Conservation (phyloP, 2,113 vertebrate species). For the Tetraodon nigroviridis region DNA sequence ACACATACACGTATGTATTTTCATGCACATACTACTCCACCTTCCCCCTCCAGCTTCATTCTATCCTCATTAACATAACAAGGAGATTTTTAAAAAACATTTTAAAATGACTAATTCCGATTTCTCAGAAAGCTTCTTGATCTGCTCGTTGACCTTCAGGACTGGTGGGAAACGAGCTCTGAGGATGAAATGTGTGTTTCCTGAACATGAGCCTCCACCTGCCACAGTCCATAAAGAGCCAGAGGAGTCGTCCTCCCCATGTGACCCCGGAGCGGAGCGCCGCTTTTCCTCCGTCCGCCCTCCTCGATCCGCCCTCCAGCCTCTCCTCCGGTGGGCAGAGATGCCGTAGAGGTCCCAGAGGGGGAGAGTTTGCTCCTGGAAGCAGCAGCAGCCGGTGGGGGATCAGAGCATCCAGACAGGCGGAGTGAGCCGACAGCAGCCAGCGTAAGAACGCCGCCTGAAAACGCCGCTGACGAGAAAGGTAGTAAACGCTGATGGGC, state of each 20-base stretch:
- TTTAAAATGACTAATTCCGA: no score
- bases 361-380: conserved; percentile 12
- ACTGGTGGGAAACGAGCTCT: conserved; percentile 4
- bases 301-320: conserved; percentile 3
- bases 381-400: conserved; percentile 30
- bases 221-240: conserved; percentile 29
- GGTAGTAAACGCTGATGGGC: no score
- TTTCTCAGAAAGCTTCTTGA: no score
- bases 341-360: conserved; percentile 41
- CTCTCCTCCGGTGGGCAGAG: conserved; percentile 3
- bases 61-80: no score
- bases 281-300: not conserved
- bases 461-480: no score
- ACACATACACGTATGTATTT: no score
- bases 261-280: not conserved
- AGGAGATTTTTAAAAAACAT: no score
- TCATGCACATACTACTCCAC: no score
- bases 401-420: conserved; percentile 28
- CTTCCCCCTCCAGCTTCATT: no score
- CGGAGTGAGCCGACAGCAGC: conserved; percentile 10
- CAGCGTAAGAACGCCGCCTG: conserved; percentile 30
- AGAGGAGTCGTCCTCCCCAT: not conserved
- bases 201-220: conserved; percentile 34
- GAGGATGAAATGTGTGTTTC: conserved; percentile 20
- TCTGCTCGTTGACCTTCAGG: not conserved